These are phyloP conservation scores for Sarcoramphus papa DNA, from an alignment of 2,797 vertebrate species.

Conservation along the genomic window DNA sequence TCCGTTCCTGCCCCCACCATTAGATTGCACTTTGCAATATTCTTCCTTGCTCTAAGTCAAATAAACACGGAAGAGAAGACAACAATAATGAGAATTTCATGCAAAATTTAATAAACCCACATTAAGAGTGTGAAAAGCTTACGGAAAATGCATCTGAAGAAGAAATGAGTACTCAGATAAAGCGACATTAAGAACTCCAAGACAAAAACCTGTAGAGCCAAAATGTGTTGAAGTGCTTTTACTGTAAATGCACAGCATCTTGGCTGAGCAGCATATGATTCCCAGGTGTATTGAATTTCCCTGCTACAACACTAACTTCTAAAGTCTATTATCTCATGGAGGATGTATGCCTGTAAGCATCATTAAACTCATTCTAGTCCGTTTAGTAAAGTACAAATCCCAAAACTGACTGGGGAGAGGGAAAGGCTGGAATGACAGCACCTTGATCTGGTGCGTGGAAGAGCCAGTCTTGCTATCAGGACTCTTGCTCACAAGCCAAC, in stretches of 20 bases:
- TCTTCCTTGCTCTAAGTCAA: not conserved
- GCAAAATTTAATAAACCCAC: not conserved
- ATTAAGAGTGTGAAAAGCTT: not conserved
- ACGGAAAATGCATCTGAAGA: not conserved
- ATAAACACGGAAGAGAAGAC: not conserved
- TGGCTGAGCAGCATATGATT: rapidly evolving
- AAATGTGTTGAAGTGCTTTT: not conserved
- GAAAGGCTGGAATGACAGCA: not conserved
- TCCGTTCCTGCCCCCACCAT: not conserved
- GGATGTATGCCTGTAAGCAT: not conserved
- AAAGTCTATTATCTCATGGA: not conserved
- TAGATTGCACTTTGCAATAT: not conserved
- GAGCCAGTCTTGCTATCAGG: not conserved
- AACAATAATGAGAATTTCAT: not conserved
- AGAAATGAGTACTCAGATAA: not conserved
- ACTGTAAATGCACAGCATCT: rapidly evolving
- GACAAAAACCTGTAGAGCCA: not conserved
- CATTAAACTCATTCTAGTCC: not conserved
- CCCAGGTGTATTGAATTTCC: not conserved
- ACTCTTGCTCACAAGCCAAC: not conserved
- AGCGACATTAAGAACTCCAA: not conserved
- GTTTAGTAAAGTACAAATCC: not conserved
- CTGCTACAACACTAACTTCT: not conserved
- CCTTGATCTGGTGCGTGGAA: not conserved
- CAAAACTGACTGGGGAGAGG: not conserved